Evolutionary conservation across 2,113 vertebrate genomes (phyloP), one percentile per base, ranked within the genome.

Genomic region (Podocnemis expansa): DNA sequence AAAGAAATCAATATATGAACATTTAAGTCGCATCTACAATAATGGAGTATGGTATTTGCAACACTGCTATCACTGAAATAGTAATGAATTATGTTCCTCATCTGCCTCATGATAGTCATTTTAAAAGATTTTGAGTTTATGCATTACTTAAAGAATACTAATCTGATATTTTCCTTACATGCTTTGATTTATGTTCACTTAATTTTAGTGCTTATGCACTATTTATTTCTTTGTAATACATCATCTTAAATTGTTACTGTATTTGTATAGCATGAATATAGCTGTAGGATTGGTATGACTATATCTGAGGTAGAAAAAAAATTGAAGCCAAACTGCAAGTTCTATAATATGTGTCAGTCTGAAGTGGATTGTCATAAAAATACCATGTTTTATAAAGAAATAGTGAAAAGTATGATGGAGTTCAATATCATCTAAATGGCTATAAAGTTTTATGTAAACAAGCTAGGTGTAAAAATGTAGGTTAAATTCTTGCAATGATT

Each of bases 361-460:
- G 81, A 94, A 90, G 56, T 25, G 89, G 63, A 91, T 47, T 56
- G 21, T 45, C 52, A 87, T 76, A 90, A 88, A 89, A 95, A 90
- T 38, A 67, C 12, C 88, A 2, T 95, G 95, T 91, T 96, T 95
- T 78, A 84, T n/a, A 51, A 87, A 96, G 78, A 8, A 78, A 29
- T 38, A 81, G 29, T 84, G 29, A 45, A 94, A 96, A 95, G 51
- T 80, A n/a, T 75, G 25, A 87, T 93, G 55, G 55, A 97, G 29
- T 85, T 96, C 58, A 85, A 79, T 49, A 89, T 63, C 79, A 24
- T 93, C 25, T 96, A 80, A 75, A 94, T 41, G 51, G 31, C 21
- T 91, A 51, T 85, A 60, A 87, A 86, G 43, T 34, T 80, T 97
- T 96, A 92, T 67, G 38, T 70, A 96, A 98, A 95, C 49, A 83